phyloP scores from a whole-genome alignment of 2,888 invertebrate genomes.

The Vannuccia rotundouncinata region DNA sequence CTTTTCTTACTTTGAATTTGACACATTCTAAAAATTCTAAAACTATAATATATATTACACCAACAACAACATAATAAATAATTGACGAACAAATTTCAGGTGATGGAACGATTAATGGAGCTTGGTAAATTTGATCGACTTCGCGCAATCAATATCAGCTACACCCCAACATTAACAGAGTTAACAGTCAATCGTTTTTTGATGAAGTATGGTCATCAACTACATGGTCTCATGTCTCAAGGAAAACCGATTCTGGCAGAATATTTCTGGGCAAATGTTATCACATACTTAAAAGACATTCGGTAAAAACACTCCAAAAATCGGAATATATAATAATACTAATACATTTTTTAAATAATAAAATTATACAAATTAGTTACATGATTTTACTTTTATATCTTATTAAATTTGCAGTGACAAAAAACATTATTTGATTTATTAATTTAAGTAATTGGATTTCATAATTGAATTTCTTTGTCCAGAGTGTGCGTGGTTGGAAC shows the following conservation, averaged over 20 bases:
- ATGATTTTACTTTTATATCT: too few species aligned
- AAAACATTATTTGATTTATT: not conserved
- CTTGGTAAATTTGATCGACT: slow-evolving; percentile 69
- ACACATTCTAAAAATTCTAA: too few species aligned
- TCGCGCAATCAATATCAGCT: slow-evolving; percentile 81
- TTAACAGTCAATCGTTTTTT: slow-evolving; percentile 84
- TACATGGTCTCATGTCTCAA: slow-evolving; percentile 77
- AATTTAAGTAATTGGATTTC: not conserved
- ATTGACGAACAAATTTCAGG: too few species aligned
- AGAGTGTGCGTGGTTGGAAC: slow-evolving; percentile 96
- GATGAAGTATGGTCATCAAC: slow-evolving; percentile 76
- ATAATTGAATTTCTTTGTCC: slow-evolving; percentile 40
- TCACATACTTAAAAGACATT: slow-evolving; percentile 81
- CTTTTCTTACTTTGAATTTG: too few species aligned
- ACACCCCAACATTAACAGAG: slow-evolving; percentile 89
- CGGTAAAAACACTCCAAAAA: slow-evolving; percentile 65
- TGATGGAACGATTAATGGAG: slow-evolving; percentile 83
- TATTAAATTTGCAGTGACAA: too few species aligned
- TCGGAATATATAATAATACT: too few species aligned
- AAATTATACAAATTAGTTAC: too few species aligned
- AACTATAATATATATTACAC: too few species aligned
- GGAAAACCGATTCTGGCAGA: slow-evolving; percentile 98
- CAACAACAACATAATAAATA: too few species aligned
- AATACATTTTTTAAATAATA: too few species aligned
- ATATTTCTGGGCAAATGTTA: slow-evolving; percentile 89